Conservation (phyloP, 2,888 invertebrate genomes). For the Tachystola acroxantha region DNA sequence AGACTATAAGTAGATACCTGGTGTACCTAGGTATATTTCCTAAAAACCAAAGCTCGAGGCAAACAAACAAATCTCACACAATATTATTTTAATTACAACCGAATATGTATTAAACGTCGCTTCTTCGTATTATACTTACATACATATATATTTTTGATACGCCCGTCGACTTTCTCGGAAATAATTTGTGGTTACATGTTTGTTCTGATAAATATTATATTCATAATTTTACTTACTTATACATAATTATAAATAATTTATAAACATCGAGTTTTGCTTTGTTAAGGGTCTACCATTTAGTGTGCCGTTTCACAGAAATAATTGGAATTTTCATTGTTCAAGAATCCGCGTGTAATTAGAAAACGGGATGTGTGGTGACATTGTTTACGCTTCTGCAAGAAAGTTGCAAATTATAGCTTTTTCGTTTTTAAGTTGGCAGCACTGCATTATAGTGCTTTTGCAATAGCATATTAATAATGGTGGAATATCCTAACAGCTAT, state of each 20-base stretch:
- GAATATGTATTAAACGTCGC: slow-evolving; percentile 2
- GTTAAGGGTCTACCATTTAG: slow-evolving; percentile 48
- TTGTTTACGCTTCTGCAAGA: slow-evolving; percentile 28
- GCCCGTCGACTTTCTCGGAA: slow-evolving; percentile 44
- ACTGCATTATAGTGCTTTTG: too few species aligned
- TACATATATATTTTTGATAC: slow-evolving; percentile 63
- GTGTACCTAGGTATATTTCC: too few species aligned
- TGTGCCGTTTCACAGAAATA: slow-evolving; percentile 47
- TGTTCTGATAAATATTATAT: slow-evolving; percentile 16
- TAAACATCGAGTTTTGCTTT: slow-evolving; percentile 36
- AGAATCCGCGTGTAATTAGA: slow-evolving; percentile 60
- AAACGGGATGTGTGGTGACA: slow-evolving; percentile 38
- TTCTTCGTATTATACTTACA: slow-evolving; percentile 52
- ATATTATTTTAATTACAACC: neutral
- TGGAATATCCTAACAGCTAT: too few species aligned
- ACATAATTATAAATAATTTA: neutral
- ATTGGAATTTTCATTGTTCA: slow-evolving; percentile 65
- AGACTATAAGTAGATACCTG: too few species aligned
- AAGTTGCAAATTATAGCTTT: too few species aligned
- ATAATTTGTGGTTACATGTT: slow-evolving; percentile 49
- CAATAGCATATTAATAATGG: too few species aligned
- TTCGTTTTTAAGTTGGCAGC: too few species aligned
- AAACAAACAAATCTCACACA: too few species aligned
- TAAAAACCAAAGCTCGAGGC: too few species aligned
- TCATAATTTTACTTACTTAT: too few species aligned